phyloP scores from a whole-genome alignment of 1,140 invertebrate species.

The Babylonia areolata region DNA sequence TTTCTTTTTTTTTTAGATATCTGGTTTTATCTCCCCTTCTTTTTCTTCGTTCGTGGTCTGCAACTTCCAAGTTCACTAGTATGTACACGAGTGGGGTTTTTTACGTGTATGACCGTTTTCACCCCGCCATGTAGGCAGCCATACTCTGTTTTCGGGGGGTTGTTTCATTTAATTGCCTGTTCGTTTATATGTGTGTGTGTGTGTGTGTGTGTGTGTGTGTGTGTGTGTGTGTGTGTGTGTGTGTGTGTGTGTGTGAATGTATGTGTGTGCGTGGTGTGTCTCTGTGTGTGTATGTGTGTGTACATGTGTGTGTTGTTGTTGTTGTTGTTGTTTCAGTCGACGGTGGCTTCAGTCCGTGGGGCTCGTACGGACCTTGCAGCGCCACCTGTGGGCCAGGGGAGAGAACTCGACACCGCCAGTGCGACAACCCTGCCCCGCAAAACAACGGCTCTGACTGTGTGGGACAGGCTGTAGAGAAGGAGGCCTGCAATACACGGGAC shows the following conservation, averaged over 20 bases:
- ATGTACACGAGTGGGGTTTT: too few relatives aligned
- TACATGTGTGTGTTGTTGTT: too few relatives aligned
- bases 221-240: neutral
- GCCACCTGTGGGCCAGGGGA: slow-evolving; percentile 45
- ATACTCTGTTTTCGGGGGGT: too few relatives aligned
- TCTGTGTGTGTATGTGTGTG: too few relatives aligned
- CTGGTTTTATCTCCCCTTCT: too few relatives aligned
- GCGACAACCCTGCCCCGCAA: slow-evolving; percentile 41
- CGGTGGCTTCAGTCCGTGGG: slow-evolving; percentile 39
- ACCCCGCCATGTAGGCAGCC: too few relatives aligned
- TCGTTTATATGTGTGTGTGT: neutral
- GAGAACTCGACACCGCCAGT: slow-evolving; percentile 31
- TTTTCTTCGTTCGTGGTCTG: too few relatives aligned
- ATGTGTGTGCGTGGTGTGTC: neutral
- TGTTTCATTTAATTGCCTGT: too few relatives aligned
- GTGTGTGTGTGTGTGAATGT: neutral
- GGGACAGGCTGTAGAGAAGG: slow-evolving; percentile 19
- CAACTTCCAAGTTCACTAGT: too few relatives aligned
- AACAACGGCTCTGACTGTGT: slow-evolving; percentile 38
- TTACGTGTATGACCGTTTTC: too few relatives aligned
- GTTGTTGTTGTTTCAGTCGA: slow-evolving; percentile 33
- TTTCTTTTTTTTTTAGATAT: too few relatives aligned
- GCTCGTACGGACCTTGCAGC: slow-evolving; percentile 30
- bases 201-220: neutral
- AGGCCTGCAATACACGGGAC: neutral